Evolutionary conservation across 1,140 invertebrate species (phyloP), one percentile per base, ranked within the genome.

Genomic region (Thaumatotibia leucotreta): DNA sequence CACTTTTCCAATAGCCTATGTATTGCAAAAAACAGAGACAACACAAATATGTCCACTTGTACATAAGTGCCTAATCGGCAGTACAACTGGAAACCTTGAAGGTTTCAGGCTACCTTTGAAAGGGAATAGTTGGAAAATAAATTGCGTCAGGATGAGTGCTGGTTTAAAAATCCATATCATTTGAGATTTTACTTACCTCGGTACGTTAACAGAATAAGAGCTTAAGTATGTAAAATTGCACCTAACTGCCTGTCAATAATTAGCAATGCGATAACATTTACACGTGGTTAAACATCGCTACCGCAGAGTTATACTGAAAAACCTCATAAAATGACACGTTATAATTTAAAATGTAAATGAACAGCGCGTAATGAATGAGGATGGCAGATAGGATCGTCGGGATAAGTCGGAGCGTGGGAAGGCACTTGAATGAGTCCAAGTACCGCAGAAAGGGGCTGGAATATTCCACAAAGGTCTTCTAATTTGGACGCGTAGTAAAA

Each of bases 401-500:
- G 24, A 58, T 58, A 31, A 58, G 50, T 54, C 52, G 22, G 24
- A 61, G 66, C 75, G 76, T 79, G 76, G 74, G 75, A 77, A 75
- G 64, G 52, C 22, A 66, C 69, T 72, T 75, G 73, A 81, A 78
- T 75, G 70, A 68, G 70, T 58, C 35, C 45, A 63, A 63, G 70
- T 72, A 61, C 63, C 72, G 70, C 75, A 64, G 77, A 79, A 79
- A 69, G 50, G 71, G 65, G 65, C 76, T 76, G 66, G 82, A 81
- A 83, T 80, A 77, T 84, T 84, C 83, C 74, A 73, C 70, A 80
- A 76, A 58, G 52, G 52, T 58, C 72, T 76, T 80, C 72, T 76
- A 79, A 79, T 80, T 78, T 76, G 70, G 64, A 69, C 54, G 58
- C 76, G 85, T 29, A 45, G 39, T 45, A 45, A 88, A 89, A 88